A percentile compares a stretch with the other conserved stretches of the same genome.
Evolutionary conservation across 2,113 vertebrate species (phyloP).

Genomic region (Apodemus sylvaticus): DNA sequence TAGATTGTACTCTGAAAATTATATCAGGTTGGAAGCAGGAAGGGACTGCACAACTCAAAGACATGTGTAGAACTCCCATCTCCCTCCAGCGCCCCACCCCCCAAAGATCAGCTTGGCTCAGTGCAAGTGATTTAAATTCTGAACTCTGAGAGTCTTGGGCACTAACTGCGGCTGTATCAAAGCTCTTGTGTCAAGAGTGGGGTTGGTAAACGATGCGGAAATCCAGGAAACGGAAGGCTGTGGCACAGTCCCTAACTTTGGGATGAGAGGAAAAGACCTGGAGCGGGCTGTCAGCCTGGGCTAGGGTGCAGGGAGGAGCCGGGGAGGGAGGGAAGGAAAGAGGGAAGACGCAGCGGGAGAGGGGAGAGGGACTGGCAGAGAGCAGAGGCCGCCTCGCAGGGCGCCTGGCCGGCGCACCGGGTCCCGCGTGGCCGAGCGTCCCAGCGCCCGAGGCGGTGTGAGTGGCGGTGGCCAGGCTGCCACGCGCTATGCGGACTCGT

Average conservation of each 20-base stretch:
- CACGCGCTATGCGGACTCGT: conserved; percentile 83
- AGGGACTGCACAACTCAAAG: not conserved
- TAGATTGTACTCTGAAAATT: not conserved
- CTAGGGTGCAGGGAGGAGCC: not conserved
- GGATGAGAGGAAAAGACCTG: conserved; percentile 57
- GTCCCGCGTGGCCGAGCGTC: conserved; percentile 27
- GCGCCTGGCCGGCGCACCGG: not conserved
- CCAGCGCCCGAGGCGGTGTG: conserved; percentile 1
- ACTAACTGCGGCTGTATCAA: not conserved
- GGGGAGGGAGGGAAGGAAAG: not conserved
- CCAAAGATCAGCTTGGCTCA: not conserved
- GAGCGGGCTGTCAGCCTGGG: conserved; percentile 66
- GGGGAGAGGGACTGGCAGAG: conserved; percentile 29
- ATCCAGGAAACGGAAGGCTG: not conserved
- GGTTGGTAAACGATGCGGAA: not conserved
- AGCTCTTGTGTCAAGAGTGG: not conserved
- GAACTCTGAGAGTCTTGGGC: not conserved
- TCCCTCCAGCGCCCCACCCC: too few species aligned
- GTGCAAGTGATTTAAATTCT: not conserved
- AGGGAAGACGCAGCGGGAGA: conserved; percentile 26
- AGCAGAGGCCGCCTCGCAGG: not conserved
- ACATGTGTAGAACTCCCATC: not conserved
- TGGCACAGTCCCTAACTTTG: conserved; percentile 12
- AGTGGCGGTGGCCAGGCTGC: not conserved
- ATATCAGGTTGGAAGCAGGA: not conserved